Evolutionary conservation across 2,888 invertebrate species (phyloP), one percentile per base, ranked within the genome.

Genomic region (Malthinus seriepunctatus): DNA sequence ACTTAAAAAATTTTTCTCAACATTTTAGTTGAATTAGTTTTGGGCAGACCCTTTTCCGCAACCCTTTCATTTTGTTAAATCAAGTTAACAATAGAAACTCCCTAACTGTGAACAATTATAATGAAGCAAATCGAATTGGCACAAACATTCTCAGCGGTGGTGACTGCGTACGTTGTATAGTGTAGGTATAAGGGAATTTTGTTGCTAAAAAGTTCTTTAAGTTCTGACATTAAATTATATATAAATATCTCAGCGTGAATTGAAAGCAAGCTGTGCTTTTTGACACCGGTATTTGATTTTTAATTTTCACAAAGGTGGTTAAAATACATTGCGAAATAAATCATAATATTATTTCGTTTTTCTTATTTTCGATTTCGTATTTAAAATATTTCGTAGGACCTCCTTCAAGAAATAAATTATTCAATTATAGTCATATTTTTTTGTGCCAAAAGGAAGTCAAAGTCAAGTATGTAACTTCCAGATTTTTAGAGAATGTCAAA

Each of bases 121-220:
- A 60, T 61, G 52, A 53, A 56, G 44, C 50, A 56, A 53, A 56
- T 52, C 61, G 56, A 61, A 61, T 61, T 53, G 61, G 54, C 32
- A 52, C 61, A 61, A 60, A 59, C 61, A 61, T 61, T 61, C 61
- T 56, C 61, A 61, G 61, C 56, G 53, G 59, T 39, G 23, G 23
- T 23, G 23, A 23, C n/a, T n/a, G n/a, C n/a, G 23, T 23, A 23
- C 23, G 23, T 5, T 23, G 23, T 23, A 23, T 2, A 3, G 23
- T 23, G 23, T 5, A 23, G 23, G 15, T 45, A 45, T 50, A 12
- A 35, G 52, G 33, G 51, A 56, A 46, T 47, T n/a, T 38, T 39
- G 51, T 53, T 34, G 53, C 49, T 49, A 49, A 58, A 51, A 52
- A 15, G 14, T 38, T 47, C 49, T 42, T 23, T 23, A 23, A 42